A percentile compares a stretch with the other conserved stretches of the same genome.
Evolutionary conservation across 1,140 invertebrate genomes (phyloP).

Genomic region (Sycophaga agraensis): DNA sequence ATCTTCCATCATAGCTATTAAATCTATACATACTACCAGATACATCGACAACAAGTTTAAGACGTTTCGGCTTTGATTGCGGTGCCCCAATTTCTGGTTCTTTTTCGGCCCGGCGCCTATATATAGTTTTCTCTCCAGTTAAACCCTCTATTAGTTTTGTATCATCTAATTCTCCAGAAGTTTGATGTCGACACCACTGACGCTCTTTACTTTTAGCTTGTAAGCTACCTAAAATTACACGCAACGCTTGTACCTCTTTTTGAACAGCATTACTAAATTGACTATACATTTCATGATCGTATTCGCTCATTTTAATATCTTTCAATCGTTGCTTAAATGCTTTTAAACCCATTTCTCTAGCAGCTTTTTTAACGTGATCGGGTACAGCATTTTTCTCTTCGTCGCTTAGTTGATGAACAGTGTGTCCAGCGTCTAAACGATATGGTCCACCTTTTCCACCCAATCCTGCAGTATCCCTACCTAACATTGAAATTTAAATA

Average conservation of each 20-base stretch:
- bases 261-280: conserved; percentile 78
- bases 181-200: conserved; percentile 90
- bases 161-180: conserved; percentile 93
- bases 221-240: conserved; percentile 69
- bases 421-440: conserved; percentile 87
- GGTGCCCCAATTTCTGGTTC: conserved; percentile 82
- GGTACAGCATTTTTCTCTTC: conserved; percentile 89
- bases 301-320: conserved; percentile 94
- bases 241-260: conserved; percentile 70
- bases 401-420: conserved; percentile 84
- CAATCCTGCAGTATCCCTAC: conserved; percentile 87
- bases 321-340: conserved; percentile 86
- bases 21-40: conserved; percentile 97
- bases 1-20: conserved; percentile 88
- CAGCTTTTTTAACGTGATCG: conserved; percentile 84
- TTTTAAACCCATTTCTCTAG: conserved; percentile 87
- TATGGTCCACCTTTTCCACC: conserved; percentile 92
- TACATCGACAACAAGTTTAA: conserved; percentile 89
- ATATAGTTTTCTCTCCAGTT: conserved; percentile 90
- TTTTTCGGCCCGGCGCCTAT: conserved; percentile 77
- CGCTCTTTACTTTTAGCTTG: conserved; percentile 93
- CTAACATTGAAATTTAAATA: conserved; percentile 35
- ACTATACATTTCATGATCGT: conserved; percentile 86
- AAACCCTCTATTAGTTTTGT: conserved; percentile 93
- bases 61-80: conserved; percentile 83